phyloP scores from a whole-genome alignment of 2,888 invertebrate species.

The Bhutanitis thaidina region DNA sequence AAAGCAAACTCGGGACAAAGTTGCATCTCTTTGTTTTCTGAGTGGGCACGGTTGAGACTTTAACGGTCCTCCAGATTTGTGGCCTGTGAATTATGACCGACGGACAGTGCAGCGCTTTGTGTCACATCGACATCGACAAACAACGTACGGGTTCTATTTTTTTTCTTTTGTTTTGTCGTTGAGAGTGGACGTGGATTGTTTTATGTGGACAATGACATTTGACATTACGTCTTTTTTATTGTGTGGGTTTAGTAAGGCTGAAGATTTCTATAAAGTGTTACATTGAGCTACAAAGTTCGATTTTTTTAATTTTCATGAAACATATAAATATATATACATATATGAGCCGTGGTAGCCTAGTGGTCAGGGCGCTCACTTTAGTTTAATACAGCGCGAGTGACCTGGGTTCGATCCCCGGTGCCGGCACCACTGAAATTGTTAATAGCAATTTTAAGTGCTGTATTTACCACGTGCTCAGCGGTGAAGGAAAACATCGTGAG shows the following conservation, averaged over 20 bases:
- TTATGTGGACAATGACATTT: slow-evolving; percentile 7
- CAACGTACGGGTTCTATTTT: slow-evolving; percentile 13
- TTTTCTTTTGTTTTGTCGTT: slow-evolving; percentile 15
- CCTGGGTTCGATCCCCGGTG: no score
- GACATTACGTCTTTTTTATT: neutral
- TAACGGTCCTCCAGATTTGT: slow-evolving; percentile 68
- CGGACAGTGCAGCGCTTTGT: slow-evolving; percentile 38
- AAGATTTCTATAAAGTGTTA: no score
- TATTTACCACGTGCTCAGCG: no score
- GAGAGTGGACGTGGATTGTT: slow-evolving; percentile 2
- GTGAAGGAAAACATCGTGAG: no score
- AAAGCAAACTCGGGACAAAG: slow-evolving; percentile 35
- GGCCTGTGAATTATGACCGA: slow-evolving; percentile 61
- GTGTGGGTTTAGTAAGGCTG: neutral
- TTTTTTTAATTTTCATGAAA: no score
- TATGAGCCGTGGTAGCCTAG: no score
- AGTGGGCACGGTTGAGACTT: slow-evolving; percentile 49
- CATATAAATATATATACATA: no score
- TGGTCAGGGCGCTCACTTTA: no score
- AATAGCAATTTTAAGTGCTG: no score
- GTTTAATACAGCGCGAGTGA: no score
- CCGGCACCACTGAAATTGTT: no score
- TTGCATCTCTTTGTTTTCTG: slow-evolving; percentile 49
- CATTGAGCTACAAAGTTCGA: no score
- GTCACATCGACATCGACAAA: slow-evolving; percentile 35